phyloP scores from a whole-genome alignment of 2,113 vertebrate species.

The Fregetta grallaria region DNA sequence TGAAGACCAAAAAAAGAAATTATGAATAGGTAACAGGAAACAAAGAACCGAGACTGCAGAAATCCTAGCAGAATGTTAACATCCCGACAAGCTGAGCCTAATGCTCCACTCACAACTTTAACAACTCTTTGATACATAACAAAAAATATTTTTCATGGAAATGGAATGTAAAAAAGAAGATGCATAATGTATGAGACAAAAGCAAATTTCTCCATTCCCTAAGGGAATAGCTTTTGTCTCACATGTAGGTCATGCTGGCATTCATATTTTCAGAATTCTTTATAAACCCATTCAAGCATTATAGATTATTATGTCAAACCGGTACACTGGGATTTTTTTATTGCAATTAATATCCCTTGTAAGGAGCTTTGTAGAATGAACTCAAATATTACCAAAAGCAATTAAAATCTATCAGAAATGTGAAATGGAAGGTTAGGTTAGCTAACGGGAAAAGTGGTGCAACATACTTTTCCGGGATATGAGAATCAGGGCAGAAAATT shows the following conservation, averaged over 20 bases:
- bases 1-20: background rate
- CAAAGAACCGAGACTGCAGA: background rate
- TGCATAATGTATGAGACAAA: slow-evolving; percentile 51
- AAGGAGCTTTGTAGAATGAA: slow-evolving; percentile 45
- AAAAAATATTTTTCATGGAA: slow-evolving; percentile 43
- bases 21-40: background rate
- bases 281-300: slow-evolving; percentile 44
- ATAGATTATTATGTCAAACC: slow-evolving; percentile 63
- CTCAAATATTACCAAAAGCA: slow-evolving; percentile 48
- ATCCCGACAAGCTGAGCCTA: background rate
- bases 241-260: slow-evolving; percentile 57
- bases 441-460: background rate
- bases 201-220: slow-evolving; percentile 57
- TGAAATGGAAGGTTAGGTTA: slow-evolving; percentile 14
- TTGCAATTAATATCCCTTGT: slow-evolving; percentile 59
- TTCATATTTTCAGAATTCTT: slow-evolving; percentile 46
- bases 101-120: slow-evolving; percentile 24
- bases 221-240: slow-evolving; percentile 52
- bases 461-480: background rate
- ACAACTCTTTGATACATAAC: background rate
- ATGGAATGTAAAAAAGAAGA: slow-evolving; percentile 7
- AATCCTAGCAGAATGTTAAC: background rate
- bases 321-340: slow-evolving; percentile 28
- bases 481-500: slow-evolving; percentile 44
- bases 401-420: slow-evolving; percentile 40